Evolutionary conservation across 1,140 invertebrate species (phyloP), one percentile per base, ranked within the genome.

Genomic region (Dreissena polymorpha): DNA sequence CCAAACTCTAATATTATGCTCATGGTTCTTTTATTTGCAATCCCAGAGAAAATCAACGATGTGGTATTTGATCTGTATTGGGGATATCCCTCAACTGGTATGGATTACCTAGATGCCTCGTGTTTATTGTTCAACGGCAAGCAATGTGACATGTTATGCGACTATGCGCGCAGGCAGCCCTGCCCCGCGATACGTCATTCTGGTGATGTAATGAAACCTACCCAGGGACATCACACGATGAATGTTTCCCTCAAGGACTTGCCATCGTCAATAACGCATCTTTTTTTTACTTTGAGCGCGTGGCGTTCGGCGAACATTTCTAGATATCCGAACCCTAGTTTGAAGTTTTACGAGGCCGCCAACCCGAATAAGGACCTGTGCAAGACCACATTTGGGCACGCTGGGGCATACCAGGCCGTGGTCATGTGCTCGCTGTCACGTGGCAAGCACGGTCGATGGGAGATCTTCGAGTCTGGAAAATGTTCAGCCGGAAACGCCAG

Each of bases 41-140:
- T 89, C 39, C 88, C 88, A 7, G 78, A 89, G 23, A 60, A 71
- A 10, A 85, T 88, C 39, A 70, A 89, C 65, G 68, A 88, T 72
- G 87, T 89, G 14, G 82, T 87, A 0, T 89, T 89, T 83, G 86
- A 89, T 63, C 72, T 89, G 14, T 83, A 80, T 82, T 89, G 88
- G 88, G 88, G 87, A 2, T 88, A 88, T 78, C 88, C 88, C 7
- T n/a, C n/a, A 13, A 16, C n/a, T 55, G 76, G 86, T n/a, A 18
- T 14, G n/a, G 87, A 88, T 74, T 89, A 82, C 68, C 74, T 89
- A 3, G 88, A 89, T 84, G 88, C 87, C 0, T 87, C 87, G 0
- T 89, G 88, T 82, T 71, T 89, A 13, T 29, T 86, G 14, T 89
- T 83, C 64, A 73, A 57, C 16, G 71, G 68, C 13, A 70, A 63